Conservation (phyloP, 2,113 vertebrate species). For the Misgurnus anguillicaudatus region DNA sequence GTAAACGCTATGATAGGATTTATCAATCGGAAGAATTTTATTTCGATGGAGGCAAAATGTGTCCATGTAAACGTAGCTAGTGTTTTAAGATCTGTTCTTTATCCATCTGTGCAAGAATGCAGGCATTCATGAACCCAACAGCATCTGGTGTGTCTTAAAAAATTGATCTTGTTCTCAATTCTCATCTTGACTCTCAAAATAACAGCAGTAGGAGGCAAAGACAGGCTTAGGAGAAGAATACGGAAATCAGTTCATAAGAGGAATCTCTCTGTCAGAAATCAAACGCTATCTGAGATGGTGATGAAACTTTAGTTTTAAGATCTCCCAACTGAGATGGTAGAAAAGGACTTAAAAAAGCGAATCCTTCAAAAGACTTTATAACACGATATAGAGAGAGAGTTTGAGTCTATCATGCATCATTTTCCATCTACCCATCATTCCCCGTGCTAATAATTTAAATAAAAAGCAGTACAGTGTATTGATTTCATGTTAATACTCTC, state of each 20-base stretch:
- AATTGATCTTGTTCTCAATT: too few relatives aligned
- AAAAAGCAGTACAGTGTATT: not conserved
- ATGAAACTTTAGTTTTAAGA: not conserved
- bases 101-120: too few relatives aligned
- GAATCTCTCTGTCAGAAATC: not conserved
- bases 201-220: not conserved
- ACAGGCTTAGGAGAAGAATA: not conserved
- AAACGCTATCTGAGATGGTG: not conserved
- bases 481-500: not conserved
- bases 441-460: not conserved
- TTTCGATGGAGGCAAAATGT: too few relatives aligned
- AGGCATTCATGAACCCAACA: too few relatives aligned
- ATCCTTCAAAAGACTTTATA: not conserved
- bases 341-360: not conserved
- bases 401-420: not conserved
- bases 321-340: not conserved
- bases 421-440: not conserved
- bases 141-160: too few relatives aligned
- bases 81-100: too few relatives aligned
- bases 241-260: not conserved
- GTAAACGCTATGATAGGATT: too few relatives aligned
- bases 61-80: too few relatives aligned
- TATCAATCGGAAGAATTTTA: too few relatives aligned
- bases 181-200: not conserved
- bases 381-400: not conserved